Base-by-base conservation (phyloP, 1,140 invertebrate genomes). In the Cardiocondyla obscurior region DNA sequence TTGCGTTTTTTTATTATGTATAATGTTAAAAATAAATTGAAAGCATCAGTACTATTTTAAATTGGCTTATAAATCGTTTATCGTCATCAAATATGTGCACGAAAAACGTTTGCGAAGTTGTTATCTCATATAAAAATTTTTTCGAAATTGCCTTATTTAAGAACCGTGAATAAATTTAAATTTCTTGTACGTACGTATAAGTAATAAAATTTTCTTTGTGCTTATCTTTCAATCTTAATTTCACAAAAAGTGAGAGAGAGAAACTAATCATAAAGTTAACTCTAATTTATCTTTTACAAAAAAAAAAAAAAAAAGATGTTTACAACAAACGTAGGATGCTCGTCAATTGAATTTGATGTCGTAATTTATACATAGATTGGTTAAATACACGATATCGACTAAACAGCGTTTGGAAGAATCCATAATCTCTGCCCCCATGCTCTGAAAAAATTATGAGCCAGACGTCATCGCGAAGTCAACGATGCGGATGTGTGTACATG, bases 121-220 rank as follows among this genome's bases (percentile, higher is more conserved):
- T 57, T 79, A 79, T 55, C 57, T 55, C 12, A 28, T 22, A 22
- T 22, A 72, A 81, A 44, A 81, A 42, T 44, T 12, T 22, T 44
- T 5, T 49, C 7, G 46, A 16, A n/a, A n/a, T n/a, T n/a, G n/a
- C n/a, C n/a, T n/a, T n/a, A n/a, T n/a, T n/a, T n/a, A n/a, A 51
- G 3, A n/a, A n/a, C 4, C 3, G 14, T 8, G 14, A 65, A 49
- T 64, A 28, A 36, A 70, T 55, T 53, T 53, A 36, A 16, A 14
- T 36, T 33, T 12, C 49, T 5, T 64, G 28, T 10, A 36, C 12
- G 28, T 33, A 5, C 33, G 12, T 72, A 49, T 49, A 67, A 5
- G 19, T 28, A 33, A 22, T 33, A 19, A 2, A 49, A n/a, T 19
- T 51, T 49, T 14, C 3, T 49, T 12, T 1, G 25, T 44, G 5